Evolutionary conservation across 2,888 invertebrate species (phyloP), one percentile per base, ranked within the genome.

Genomic region (Xestobium rufovillosum): DNA sequence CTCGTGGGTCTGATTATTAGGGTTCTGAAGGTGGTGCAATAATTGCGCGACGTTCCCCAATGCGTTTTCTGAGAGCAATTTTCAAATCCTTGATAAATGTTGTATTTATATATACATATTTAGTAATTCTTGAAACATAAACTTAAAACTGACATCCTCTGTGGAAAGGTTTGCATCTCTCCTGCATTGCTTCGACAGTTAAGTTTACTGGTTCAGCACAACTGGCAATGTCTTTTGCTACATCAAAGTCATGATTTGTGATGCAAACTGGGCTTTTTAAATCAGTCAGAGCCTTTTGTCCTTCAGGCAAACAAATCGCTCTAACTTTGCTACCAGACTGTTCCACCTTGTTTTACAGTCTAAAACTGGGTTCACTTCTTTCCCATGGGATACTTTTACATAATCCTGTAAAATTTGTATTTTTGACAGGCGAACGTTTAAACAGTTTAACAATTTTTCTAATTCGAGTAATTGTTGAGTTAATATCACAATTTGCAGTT

Each of bases 271-370:
- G 34, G 12, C 17, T 16, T 26, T 13, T 14, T 11, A 35, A n/a
- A 23, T 39, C 39, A 13, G 39, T 36, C 14, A 42, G 26, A 8
- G 10, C 26, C 25, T 39, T 39, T 11, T 19, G 13, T 36, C 25
- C 26, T 26, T 42, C 14, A 39, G 26, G 6, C 3, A 9, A 3
- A 14, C 16, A 28, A 44, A 44, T 27, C 39, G 23, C 25, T 43
- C 35, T 17, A 45, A 11, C 42, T 42, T 45, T 16, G 14, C 30
- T 15, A 43, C 14, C 11, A 43, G 28, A 29, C 38, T 39, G 23
- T 40, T 41, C 43, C 39, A 45, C 14, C 43, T 38, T 11, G 40
- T 41, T 36, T 34, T 38, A 19, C 37, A 35, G 23, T 42, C 38
- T 13, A 45, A 10, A 19, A 44, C 36, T 2, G 40, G 26, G 4